Evolutionary conservation across 1,140 invertebrate species (phyloP), one percentile per base, ranked within the genome.

Genomic region (Ooceraea biroi): DNA sequence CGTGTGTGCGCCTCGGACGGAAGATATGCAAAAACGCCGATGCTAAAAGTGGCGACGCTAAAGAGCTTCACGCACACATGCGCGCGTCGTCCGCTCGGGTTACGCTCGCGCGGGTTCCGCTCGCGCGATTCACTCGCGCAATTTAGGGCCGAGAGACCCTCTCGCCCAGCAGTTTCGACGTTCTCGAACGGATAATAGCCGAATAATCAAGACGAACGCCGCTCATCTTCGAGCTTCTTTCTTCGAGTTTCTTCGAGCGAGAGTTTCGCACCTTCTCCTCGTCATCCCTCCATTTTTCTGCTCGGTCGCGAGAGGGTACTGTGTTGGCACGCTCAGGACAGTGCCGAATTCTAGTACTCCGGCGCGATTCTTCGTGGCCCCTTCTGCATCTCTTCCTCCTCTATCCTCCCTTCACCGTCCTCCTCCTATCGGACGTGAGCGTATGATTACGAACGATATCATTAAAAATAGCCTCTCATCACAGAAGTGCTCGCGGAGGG

Each of bases 391-490:
- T 36, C 7, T 7, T 7, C 36, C 36, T 7, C 36, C 36, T 36
- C 36, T n/a, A n/a, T 44, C 44, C 19, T 55, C 17, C 10, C 30
- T 11, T 12, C 25, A 7, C 22, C 17, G 14, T 14, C 17, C 14
- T 41, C 11, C 41, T 0, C 44, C 27, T 44, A 36, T 52, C 60
- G 0, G 41, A 58, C 74, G 63, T 68, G 83, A 68, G 36, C 76
- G 22, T 82, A 41, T 82, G 82, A 88, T 89, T 89, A 88, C n/a
- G 58, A 65, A 41, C 71, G 80, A 82, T 86, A 88, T 86, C 88
- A 60, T 86, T 78, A 89, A 84, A 77, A 86, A 66, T 82, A 88
- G 82, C 78, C 80, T 84, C 60, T 82, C 66, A 89, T 88, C 84
- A 73, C 2, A 2, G 27, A 65, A 52, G 82, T 84, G 71, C 50